phyloP scores from a whole-genome alignment of 2,797 vertebrate genomes.

The Rhynchonycteris naso region DNA sequence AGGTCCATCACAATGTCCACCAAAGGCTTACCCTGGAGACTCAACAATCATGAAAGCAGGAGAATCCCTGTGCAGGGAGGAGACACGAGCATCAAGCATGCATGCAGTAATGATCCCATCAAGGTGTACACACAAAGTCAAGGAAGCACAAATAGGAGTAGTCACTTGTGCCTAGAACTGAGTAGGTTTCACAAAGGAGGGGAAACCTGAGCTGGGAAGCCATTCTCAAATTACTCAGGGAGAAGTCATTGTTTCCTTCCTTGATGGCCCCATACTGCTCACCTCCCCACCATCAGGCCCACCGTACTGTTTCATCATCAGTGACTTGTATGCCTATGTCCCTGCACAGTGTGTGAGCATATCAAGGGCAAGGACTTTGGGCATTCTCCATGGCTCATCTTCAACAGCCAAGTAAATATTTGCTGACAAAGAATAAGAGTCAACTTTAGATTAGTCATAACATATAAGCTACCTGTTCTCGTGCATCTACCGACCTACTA shows the following conservation, averaged over 20 bases:
- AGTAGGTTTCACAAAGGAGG: slow-evolving; percentile 1
- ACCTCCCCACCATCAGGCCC: not conserved
- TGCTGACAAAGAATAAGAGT: not conserved
- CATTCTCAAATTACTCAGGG: not conserved
- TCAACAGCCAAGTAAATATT: not conserved
- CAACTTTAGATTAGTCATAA: not conserved
- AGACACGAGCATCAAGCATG: not conserved
- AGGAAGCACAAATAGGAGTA: not conserved
- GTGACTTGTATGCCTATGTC: not conserved
- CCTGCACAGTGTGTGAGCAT: not conserved
- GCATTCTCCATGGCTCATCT: not conserved
- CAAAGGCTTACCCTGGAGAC: not conserved
- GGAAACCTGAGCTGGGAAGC: not conserved
- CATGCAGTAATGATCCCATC: not conserved
- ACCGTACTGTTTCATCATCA: not conserved
- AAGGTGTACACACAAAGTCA: not conserved
- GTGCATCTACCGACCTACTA: not conserved
- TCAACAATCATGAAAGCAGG: not conserved
- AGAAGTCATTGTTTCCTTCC: not conserved
- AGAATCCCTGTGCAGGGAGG: not conserved
- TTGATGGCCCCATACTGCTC: not conserved
- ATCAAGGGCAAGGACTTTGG: not conserved
- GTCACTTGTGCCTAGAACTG: not conserved
- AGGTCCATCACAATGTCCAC: not conserved
- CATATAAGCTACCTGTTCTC: not conserved